phyloP scores from a whole-genome alignment of 2,113 vertebrate genomes.

The Campylorhamphus procurvoides region DNA sequence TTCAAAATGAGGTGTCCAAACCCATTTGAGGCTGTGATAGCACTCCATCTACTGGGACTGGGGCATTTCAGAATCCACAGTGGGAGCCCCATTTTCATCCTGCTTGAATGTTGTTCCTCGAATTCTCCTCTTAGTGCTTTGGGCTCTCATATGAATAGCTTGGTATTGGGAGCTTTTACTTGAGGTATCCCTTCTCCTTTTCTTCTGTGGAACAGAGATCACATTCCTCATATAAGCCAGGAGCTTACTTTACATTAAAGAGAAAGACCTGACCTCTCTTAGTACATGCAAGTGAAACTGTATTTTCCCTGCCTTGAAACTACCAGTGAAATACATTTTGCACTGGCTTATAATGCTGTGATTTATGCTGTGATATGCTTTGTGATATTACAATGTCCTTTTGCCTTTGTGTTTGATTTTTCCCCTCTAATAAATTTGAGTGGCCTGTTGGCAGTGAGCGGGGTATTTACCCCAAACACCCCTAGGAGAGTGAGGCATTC shows the following conservation, averaged over 20 bases:
- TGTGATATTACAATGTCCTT: conserved; percentile 74
- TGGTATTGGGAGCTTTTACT: not conserved
- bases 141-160: not conserved
- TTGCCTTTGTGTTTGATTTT: conserved; percentile 77
- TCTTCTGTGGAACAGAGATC: not conserved
- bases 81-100: rapidly evolving
- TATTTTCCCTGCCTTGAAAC: conserved; percentile 32
- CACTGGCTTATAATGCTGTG: conserved; percentile 63
- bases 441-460: conserved; percentile 29
- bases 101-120: not conserved
- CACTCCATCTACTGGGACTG: not conserved
- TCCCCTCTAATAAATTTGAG: conserved; percentile 61
- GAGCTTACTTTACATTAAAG: conserved; percentile 18
- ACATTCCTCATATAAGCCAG: not conserved
- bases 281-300: conserved; percentile 4
- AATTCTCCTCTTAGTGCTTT: not conserved
- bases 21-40: not conserved
- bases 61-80: not conserved
- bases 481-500: not conserved
- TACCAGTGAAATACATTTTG: conserved; percentile 34
- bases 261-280: conserved; percentile 46
- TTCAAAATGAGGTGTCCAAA: not conserved
- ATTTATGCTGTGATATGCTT: conserved; percentile 74
- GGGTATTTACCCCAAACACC: conserved; percentile 20
- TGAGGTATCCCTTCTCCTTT: not conserved